These are phyloP conservation scores for Forbesichthys papilliferus DNA, from an alignment of 2,113 vertebrate species.

Conservation along the genomic window DNA sequence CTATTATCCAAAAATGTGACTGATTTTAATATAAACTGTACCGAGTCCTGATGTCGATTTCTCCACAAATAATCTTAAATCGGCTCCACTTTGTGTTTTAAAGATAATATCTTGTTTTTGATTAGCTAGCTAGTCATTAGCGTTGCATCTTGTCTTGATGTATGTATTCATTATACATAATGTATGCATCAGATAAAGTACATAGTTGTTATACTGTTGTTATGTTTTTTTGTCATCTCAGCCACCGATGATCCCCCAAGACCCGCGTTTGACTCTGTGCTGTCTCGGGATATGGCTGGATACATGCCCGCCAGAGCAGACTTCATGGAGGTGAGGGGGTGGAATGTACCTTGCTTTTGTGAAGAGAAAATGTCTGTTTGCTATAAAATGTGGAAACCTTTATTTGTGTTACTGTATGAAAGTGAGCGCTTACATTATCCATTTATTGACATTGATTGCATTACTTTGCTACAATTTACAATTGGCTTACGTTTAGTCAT, in stretches of 20 bases:
- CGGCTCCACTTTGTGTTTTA: background rate
- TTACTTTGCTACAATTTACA: too few species aligned
- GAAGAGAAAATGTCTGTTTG: background rate
- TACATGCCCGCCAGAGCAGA: conserved; percentile 99
- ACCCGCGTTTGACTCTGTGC: conserved; percentile 91
- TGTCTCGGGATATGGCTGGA: conserved; percentile 97
- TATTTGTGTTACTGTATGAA: background rate
- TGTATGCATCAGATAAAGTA: background rate
- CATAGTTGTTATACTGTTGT: background rate
- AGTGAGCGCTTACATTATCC: too few species aligned
- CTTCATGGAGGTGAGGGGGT: conserved; percentile 89
- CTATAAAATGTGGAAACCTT: background rate
- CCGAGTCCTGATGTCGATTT: too few species aligned
- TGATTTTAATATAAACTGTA: too few species aligned
- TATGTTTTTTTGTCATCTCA: conserved; percentile 52
- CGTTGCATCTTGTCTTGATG: background rate
- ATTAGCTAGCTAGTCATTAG: background rate
- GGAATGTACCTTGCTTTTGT: background rate
- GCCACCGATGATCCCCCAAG: conserved; percentile 93
- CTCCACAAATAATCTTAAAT: too few species aligned
- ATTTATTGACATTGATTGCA: too few species aligned
- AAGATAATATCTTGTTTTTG: background rate
- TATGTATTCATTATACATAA: too few species aligned
- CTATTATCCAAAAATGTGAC: too few species aligned
- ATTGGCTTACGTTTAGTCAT: too few species aligned